phyloP scores from a whole-genome alignment of 64 coral and sea anemone species.

The Porites australiensis region DNA sequence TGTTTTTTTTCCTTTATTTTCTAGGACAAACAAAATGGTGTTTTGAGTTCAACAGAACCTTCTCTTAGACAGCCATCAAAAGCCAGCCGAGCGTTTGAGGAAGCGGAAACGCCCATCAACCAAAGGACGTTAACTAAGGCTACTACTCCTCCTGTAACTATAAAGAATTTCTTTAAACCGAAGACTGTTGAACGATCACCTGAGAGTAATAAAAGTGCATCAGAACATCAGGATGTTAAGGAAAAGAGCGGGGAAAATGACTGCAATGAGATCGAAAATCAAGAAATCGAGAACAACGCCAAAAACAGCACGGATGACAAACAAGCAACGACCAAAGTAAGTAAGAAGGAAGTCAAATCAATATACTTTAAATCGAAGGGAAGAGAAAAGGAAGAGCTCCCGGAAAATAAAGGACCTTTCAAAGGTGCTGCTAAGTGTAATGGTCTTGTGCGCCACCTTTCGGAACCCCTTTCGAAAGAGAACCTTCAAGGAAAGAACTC shows the following conservation, averaged over 20 bases:
- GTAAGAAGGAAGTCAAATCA: not conserved
- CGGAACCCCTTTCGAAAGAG: not conserved
- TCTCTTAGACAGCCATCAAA: conserved; percentile 48
- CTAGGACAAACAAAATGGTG: conserved; percentile 66
- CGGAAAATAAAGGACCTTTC: not conserved
- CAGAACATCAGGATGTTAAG: not conserved
- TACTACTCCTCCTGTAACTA: conserved; percentile 82
- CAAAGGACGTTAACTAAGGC: conserved; percentile 83
- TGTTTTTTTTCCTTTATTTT: no score
- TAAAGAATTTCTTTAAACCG: conserved; percentile 91
- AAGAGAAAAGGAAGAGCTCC: not conserved
- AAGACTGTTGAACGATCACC: conserved; percentile 5
- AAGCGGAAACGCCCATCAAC: conserved; percentile 74
- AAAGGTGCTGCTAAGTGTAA: not conserved
- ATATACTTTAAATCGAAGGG: conserved; percentile 12
- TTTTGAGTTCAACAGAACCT: conserved; percentile 50
- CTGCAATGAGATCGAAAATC: not conserved
- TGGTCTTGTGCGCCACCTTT: not conserved
- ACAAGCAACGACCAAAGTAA: not conserved
- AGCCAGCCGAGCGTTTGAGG: conserved; percentile 51
- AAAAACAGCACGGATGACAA: not conserved
- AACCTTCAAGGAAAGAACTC: conserved; percentile 39
- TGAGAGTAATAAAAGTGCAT: not conserved
- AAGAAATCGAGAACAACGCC: not conserved
- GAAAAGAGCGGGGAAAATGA: not conserved